Base-by-base conservation (phyloP, 2,113 vertebrate genomes). In the Isichthys henryi region DNA sequence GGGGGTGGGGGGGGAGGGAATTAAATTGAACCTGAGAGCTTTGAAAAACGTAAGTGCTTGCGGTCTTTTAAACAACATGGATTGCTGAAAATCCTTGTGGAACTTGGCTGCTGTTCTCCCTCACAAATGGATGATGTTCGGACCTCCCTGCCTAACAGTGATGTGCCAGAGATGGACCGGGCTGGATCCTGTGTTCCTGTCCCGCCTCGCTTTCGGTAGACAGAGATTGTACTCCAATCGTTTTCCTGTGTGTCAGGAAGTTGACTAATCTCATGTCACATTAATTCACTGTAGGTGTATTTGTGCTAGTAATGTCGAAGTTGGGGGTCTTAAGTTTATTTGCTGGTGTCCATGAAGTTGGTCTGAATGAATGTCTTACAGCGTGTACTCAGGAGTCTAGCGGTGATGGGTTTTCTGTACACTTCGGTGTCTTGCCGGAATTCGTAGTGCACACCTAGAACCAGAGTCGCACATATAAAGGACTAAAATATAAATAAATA, bases 21-120 rank as follows among this genome's bases (percentile, higher is more conserved):
- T 96, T 96, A 94, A 96, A 95, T 96, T 95, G 95, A 95, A 94
- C 94, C 95, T 94, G 95, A 95, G 92, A 92, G 95, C 94, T 95
- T 92, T 95, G 93, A 95, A 95, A 94, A 94, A 94, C 93, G 93
- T 94, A 93, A 95, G 95, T 95, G 95, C 94, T 95, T 92, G 88
- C 89, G 88, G 90, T 91, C 91, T 92, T 90, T 94, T 92, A 92
- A 92, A 94, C 90, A 35, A 88, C 49, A 21, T 87, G 91, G 93
- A 94, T 93, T 93, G 94, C 94, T 95, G 95, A 95, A 95, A 96
- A 95, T 95, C 94, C 94, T 95, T 94, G 94, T 94, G 95, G 94
- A 95, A 95, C 94, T 94, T 92, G 93, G 94, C 92, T 88, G 31
- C 53, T 7, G 35, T 77, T 70, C 50, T 83, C 48, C 48, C 62